These are phyloP conservation scores for Aspidoscelis tigris DNA, from an alignment of 2,113 vertebrate genomes.

Conservation along the genomic window DNA sequence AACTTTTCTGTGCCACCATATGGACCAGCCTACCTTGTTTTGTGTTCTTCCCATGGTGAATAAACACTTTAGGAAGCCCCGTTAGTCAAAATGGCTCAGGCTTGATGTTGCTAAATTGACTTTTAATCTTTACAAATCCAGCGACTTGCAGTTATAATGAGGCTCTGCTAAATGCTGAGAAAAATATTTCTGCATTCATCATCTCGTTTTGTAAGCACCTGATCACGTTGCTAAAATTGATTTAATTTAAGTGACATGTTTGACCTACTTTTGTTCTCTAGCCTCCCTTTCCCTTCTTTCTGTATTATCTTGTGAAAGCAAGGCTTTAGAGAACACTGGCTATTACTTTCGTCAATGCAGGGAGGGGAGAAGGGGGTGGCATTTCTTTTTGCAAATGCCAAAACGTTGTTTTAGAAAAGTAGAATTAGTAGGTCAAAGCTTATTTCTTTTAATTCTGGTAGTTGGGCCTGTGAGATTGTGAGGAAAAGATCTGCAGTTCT, in stretches of 20 bases:
- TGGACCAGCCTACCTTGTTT: not conserved
- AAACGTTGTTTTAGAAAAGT: not conserved
- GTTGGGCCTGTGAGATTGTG: not conserved
- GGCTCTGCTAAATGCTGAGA: conserved; percentile 43
- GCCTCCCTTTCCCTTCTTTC: not conserved
- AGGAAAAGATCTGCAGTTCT: not conserved
- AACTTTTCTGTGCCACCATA: conserved; percentile 5
- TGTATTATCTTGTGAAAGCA: not conserved
- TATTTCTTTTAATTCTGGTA: not conserved
- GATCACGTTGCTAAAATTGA: accelerated
- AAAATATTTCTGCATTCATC: conserved; percentile 27
- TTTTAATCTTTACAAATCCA: conserved; percentile 50
- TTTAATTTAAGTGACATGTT: not conserved
- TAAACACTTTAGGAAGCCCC: not conserved
- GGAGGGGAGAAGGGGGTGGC: not conserved
- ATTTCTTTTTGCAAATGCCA: not conserved
- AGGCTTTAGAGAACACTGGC: not conserved
- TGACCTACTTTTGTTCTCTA: not conserved
- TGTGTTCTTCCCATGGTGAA: not conserved
- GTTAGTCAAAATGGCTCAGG: conserved; percentile 47
- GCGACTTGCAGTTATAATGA: not conserved
- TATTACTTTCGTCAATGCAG: not conserved
- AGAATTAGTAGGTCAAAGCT: not conserved
- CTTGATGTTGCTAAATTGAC: conserved; percentile 47
- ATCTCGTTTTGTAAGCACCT: conserved; percentile 1